Evolutionary conservation across 2,888 invertebrate species (phyloP), one percentile per base, ranked within the genome.

Genomic region (Pediacus dermestoides): DNA sequence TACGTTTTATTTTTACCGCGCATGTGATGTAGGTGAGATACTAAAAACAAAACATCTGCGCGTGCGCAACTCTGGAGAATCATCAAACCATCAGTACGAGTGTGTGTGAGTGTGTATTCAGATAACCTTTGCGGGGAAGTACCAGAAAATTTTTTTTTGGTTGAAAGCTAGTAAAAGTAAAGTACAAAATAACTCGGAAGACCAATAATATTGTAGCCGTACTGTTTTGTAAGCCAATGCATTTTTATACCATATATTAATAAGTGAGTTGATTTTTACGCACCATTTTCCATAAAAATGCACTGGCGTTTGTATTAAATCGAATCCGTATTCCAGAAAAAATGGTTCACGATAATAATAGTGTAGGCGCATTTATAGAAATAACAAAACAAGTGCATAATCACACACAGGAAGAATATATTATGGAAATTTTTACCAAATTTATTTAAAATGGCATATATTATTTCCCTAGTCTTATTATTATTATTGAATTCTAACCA

Each of bases 91-190:
- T n/a, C n/a, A n/a, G n/a, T n/a, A n/a, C n/a, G n/a, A n/a, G n/a
- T n/a, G n/a, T n/a, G n/a, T n/a, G n/a, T n/a, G n/a, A n/a, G n/a
- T n/a, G 36, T 36, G 39, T 28, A 32, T 39, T 42, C 30, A 23
- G 23, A 8, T n/a, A 23, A 23, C 10, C 23, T 9, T n/a, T 23
- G 10, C 23, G 23, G 23, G 37, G 37, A 41, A 38, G 45, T 52
- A 48, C 50, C 41, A 40, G 31, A 33, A 28, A 39, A 47, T 45
- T 46, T 48, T 41, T 42, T 47, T 52, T 55, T 50, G 52, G 52
- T 57, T 57, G 53, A 53, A 50, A 51, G 50, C 44, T 49, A 55
- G 53, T 54, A 53, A 55, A 55, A 56, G 52, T 49, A 44, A 48
- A 37, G 44, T 44, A 51, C 48, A 56, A 58, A 56, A 55, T 55